Evolutionary conservation across 2,113 vertebrate species (phyloP).

Genomic region (Amblyornis subalaris): DNA sequence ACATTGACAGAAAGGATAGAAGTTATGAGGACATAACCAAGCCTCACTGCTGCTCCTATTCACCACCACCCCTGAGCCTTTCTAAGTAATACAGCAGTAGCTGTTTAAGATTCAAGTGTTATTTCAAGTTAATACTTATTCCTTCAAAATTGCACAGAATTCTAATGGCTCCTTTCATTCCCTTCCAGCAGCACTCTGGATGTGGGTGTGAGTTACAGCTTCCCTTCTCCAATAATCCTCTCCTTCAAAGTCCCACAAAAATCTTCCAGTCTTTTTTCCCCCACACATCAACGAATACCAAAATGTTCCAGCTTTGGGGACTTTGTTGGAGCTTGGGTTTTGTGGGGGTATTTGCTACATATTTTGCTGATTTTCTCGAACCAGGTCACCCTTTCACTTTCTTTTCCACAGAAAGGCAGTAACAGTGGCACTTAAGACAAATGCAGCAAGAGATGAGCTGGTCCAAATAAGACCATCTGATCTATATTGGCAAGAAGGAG

Average conservation of each 20-base stretch:
- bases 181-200: neutral
- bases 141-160: neutral
- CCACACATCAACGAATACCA: neutral
- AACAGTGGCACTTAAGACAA: neutral
- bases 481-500: neutral
- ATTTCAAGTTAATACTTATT: neutral
- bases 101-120: neutral
- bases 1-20: neutral
- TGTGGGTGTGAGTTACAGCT: neutral
- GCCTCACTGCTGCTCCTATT: neutral
- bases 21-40: neutral
- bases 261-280: neutral
- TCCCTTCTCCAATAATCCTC: neutral
- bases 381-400: neutral
- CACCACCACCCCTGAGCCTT: neutral
- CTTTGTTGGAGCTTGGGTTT: neutral
- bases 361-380: neutral
- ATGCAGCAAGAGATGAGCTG: neutral
- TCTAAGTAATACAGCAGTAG: neutral
- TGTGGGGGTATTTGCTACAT: fast-evolving
- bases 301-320: neutral
- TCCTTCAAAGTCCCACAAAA: neutral
- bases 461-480: neutral
- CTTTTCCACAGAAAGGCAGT: neutral
- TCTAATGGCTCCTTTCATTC: conserved; percentile 1